phyloP scores from a whole-genome alignment of 2,888 invertebrate species.

The Lepidochitona cinerea region DNA sequence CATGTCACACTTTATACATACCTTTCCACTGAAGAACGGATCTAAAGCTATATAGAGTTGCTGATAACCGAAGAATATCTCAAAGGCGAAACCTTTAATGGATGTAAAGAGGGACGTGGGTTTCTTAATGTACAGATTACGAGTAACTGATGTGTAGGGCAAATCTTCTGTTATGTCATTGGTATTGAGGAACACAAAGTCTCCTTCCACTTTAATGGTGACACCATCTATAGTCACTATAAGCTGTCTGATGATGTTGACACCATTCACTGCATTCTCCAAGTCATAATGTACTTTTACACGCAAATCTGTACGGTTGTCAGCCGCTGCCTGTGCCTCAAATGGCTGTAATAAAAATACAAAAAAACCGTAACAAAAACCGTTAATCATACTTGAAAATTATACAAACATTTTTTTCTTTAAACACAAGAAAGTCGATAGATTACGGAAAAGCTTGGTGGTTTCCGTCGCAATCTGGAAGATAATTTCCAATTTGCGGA shows the following conservation, averaged over 20 bases:
- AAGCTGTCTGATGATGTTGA: background rate
- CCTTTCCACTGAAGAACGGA: conserved; percentile 36
- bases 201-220: background rate
- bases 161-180: background rate
- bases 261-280: background rate
- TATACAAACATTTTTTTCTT: too few species aligned
- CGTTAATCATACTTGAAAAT: too few species aligned
- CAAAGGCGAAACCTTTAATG: conserved; percentile 45
- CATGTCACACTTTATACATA: conserved; percentile 8
- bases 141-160: conserved; percentile 1
- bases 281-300: background rate
- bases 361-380: too few species aligned
- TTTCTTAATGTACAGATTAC: conserved; percentile 39
- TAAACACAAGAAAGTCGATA: too few species aligned
- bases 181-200: background rate
- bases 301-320: background rate
- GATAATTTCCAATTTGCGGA: too few species aligned
- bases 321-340: background rate
- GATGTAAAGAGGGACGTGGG: conserved; percentile 37
- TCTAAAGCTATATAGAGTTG: conserved; percentile 36
- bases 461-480: too few species aligned
- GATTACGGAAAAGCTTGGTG: too few species aligned
- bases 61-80: background rate
- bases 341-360: background rate
- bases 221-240: background rate